Base-by-base conservation (phyloP, 2,797 vertebrate genomes). In the Enteromius viviparus region DNA sequence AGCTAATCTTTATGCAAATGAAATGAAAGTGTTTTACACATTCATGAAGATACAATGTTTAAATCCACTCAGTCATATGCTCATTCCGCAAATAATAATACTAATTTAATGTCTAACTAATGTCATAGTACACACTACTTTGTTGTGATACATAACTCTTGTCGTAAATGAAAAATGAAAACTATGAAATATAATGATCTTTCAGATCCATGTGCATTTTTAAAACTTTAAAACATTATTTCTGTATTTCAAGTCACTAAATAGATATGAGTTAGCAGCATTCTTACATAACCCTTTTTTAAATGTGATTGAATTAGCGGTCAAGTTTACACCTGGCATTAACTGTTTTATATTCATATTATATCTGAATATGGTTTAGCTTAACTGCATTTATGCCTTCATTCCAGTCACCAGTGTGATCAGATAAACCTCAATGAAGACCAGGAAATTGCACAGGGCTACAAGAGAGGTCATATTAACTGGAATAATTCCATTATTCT, bases 1-100 rank as follows among this genome's bases (percentile, higher is more conserved):
- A 19, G 34, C n/a, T 58, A 34, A 64, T 76, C 51, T 55, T 58
- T 62, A 45, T 53, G 29, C 72, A 68, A 84, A 49, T 51, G 55
- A 84, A 68, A 81, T 7, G 4, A 47, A 7, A 7, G 68, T 26
- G 40, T 70, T 70, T 70, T 4, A 26, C 40, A 26, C 12, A 49
- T 19, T 72, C 23, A 32, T 29, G 45, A 6, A 72, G 23, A 71
- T 5, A 32, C 23, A 72, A 10, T 29, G 26, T 51, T 70, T 51
- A 51, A 51, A 72, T 49, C 23, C 40, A 23, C 23, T 49, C 69
- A 49, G 4, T 40, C 19, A 64, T 64, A 32, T 32, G 15, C 3
- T 32, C 15, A 9, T 65, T 65, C 0, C 8, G 17, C 8, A n/a
- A 55, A 21, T 7, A 51, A 19, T 0, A 51, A 51, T 3, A 47